Percentiles rank a stretch among this genome's conserved stretches.
These are phyloP conservation scores for Drosophila sechellia DNA, from an alignment of 1,140 invertebrate species.

Conservation along the genomic window DNA sequence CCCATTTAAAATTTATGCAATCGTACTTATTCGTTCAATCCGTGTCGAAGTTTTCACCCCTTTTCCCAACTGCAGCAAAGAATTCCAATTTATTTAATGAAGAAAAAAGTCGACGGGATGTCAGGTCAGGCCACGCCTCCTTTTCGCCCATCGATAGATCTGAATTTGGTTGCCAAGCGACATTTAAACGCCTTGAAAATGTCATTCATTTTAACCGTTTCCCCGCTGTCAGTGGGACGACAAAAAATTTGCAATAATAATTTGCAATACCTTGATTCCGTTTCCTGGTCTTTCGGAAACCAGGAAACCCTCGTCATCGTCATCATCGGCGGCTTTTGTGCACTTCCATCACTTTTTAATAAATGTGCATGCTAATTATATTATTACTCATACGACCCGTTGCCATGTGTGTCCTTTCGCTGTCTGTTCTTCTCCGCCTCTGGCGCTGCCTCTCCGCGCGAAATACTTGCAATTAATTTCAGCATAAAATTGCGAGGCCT, in stretches of 20 bases:
- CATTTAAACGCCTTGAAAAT: slow-evolving; percentile 74
- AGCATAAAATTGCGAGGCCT: slow-evolving; percentile 79
- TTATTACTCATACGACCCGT: slow-evolving; percentile 78
- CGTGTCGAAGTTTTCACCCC: slow-evolving; percentile 15
- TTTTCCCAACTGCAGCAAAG: slow-evolving; percentile 20
- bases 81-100: slow-evolving; percentile 70
- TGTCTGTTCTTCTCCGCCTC: slow-evolving; percentile 2
- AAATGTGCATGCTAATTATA: slow-evolving; percentile 81
- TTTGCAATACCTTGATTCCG: slow-evolving; percentile 63
- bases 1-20: too few relatives aligned
- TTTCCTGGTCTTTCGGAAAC: slow-evolving; percentile 31
- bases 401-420: slow-evolving; percentile 33
- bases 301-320: slow-evolving; percentile 6
- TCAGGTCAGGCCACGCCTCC: slow-evolving; percentile 20
- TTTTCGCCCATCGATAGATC: neutral
- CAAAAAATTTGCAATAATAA: slow-evolving; percentile 68
- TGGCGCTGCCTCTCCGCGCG: slow-evolving; percentile 27
- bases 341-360: slow-evolving; percentile 80
- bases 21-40: slow-evolving; percentile 12
- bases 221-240: neutral
- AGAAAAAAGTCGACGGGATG: slow-evolving; percentile 31
- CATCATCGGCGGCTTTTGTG: slow-evolving; percentile 49
- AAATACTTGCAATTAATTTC: slow-evolving; percentile 80
- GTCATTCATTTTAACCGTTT: slow-evolving; percentile 61
- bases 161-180: slow-evolving; percentile 21